Conservation (phyloP, 2,888 invertebrate genomes). For the Drosophila birchii region DNA sequence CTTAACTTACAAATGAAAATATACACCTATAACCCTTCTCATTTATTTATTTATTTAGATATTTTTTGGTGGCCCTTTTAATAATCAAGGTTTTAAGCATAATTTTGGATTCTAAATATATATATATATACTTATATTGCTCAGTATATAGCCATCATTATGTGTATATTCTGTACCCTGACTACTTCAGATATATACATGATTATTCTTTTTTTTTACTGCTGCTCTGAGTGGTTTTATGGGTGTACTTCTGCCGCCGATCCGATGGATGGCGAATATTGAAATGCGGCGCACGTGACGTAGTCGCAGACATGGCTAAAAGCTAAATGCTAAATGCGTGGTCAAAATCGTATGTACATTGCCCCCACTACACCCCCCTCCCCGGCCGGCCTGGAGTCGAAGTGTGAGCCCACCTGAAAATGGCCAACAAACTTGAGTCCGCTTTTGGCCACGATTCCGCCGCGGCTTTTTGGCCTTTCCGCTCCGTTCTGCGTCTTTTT, state of each 20-base stretch:
- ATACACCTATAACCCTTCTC: background rate
- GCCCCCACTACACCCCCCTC: conserved; percentile 39
- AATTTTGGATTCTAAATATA: background rate
- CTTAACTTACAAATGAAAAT: background rate
- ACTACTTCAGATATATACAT: background rate
- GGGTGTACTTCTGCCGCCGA: conserved; percentile 3
- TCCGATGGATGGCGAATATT: conserved; percentile 35
- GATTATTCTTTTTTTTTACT: conserved; percentile 9
- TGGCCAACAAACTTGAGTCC: conserved; percentile 67
- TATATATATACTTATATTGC: background rate
- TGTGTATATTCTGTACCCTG: conserved; percentile 1
- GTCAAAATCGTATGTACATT: conserved; percentile 43
- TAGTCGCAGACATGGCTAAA: conserved; percentile 40
- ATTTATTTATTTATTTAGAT: background rate
- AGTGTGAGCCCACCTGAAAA: conserved; percentile 52
- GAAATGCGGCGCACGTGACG: conserved; percentile 66
- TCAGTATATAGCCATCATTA: background rate
- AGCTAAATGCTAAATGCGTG: conserved; percentile 21
- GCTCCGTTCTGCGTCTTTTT: conserved; percentile 39
- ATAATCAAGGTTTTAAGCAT: background rate
- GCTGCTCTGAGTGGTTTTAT: conserved; percentile 5
- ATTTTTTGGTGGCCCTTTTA: background rate
- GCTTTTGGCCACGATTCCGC: conserved; percentile 67
- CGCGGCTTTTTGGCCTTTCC: conserved; percentile 73
- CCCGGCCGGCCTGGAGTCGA: background rate